These are phyloP conservation scores for Diloba caeruleocephala DNA, from an alignment of 2,888 invertebrate genomes.

Conservation along the genomic window DNA sequence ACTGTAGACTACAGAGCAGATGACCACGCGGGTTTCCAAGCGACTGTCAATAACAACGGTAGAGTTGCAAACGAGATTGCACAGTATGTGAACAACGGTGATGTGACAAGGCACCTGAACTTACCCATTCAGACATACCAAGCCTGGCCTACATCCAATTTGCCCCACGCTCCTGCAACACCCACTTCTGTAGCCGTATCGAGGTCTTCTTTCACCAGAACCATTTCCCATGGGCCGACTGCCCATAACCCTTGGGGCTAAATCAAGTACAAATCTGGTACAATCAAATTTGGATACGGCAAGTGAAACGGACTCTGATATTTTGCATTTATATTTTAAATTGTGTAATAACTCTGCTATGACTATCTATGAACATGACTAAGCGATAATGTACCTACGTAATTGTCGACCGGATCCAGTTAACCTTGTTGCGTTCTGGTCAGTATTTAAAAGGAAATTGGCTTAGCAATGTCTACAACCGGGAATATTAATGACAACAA, in stretches of 20 bases:
- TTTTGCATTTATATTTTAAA: constrained; percentile 71
- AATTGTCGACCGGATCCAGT: constrained; percentile 67
- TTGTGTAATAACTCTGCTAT: constrained; percentile 40
- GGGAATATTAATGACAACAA: constrained; percentile 25
- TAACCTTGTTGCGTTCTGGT: constrained; percentile 66
- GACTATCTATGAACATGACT: constrained; percentile 61
- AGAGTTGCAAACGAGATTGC: constrained; percentile 29
- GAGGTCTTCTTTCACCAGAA: constrained; percentile 73
- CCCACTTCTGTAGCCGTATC: constrained; percentile 69
- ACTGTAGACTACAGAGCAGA: constrained; percentile 89
- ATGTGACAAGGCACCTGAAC: constrained; percentile 22
- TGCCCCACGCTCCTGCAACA: constrained; percentile 52
- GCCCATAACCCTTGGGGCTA: constrained; percentile 67
- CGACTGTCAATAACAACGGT: constrained; percentile 83
- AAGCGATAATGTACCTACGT: constrained; percentile 65
- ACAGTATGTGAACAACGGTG: constrained; percentile 14
- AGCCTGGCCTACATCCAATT: constrained; percentile 39
- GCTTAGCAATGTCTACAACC: constrained; percentile 26
- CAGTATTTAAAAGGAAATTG: constrained; percentile 68
- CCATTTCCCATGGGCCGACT: constrained; percentile 62
- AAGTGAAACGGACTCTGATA: constrained; percentile 39
- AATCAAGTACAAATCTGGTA: constrained; percentile 19
- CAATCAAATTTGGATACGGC: neutral
- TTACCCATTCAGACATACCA: constrained; percentile 32
- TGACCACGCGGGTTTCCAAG: constrained; percentile 86